Evolutionary conservation across 2,113 vertebrate species (phyloP), one percentile per base, ranked within the genome.

Genomic region (Caranx melampygus): DNA sequence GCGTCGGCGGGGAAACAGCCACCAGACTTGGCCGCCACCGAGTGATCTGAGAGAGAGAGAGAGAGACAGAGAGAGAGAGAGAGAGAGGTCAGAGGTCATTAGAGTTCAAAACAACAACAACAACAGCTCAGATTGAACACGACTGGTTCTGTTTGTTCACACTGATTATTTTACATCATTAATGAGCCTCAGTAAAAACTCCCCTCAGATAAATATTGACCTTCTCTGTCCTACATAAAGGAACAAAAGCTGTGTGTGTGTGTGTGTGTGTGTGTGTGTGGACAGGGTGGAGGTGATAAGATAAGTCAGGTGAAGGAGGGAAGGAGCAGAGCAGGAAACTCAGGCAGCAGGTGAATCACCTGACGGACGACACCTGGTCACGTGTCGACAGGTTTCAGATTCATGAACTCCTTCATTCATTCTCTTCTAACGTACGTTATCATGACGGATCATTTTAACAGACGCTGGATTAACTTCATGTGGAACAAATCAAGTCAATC

Each of bases 1-100:
- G 97, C 95, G 80, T 86, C 80, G 9, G 95, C 96, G 0, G 97
- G 97, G 83, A 99, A 99, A 94, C 97, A 99, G 63, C 97, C 97
- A 0, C 97, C 97, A 0, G 97, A 97, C 91, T 97, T 98, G 20
- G 96, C 96, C 0, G 97, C 97, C 0, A 96, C 96, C 0, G 98
- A 98, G 87, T 98, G 96, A 71, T 99, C 97, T 99, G 95, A 78
- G 4, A 80, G 65, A 80, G 33, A 65, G 47, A 80, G 3, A 66
- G 21, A 58, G 13, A 9, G 47, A 7, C 16, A 9, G 4, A 80
- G 65, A 80, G 33, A 65, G 47, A 80, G 3, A 66, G 21, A 58
- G 13, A 9, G 47, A 7, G 20, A 9, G 4, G 49, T 54, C 14
- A 51, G 4, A 65, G 42, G 20, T 13, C 49, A 10, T 37, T 37